Conservation (phyloP, 2,888 invertebrate species). For the Cartodere bifasciata region DNA sequence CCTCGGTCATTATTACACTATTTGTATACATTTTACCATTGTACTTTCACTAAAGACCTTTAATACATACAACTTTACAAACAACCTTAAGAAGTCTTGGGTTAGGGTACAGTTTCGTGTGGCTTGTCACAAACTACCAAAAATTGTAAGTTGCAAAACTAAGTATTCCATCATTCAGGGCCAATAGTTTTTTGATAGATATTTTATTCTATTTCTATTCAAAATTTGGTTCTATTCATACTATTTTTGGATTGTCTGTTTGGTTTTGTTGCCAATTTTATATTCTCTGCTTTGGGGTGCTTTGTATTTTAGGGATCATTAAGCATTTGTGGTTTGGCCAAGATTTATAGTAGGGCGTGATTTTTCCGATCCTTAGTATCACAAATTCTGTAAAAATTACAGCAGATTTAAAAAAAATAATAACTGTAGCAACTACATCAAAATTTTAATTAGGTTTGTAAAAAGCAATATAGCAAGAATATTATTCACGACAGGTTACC, state of each 20-base stretch:
- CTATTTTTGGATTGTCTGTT: too few species aligned
- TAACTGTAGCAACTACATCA: too few species aligned
- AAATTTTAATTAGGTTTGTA: too few species aligned
- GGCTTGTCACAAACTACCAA: neutral
- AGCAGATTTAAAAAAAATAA: too few species aligned
- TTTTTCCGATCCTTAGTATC: too few species aligned
- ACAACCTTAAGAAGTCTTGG: neutral
- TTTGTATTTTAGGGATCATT: neutral
- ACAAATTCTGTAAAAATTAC: too few species aligned
- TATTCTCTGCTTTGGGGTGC: neutral
- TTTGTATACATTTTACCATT: constrained; percentile 32
- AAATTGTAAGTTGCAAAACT: neutral
- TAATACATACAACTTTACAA: constrained; percentile 10
- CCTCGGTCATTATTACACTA: constrained; percentile 33
- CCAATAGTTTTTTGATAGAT: constrained; percentile 21
- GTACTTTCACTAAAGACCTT: constrained; percentile 24
- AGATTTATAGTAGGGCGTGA: constrained; percentile 2
- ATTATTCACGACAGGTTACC: too few species aligned
- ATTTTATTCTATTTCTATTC: constrained; percentile 20
- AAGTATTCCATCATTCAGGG: constrained; percentile 15
- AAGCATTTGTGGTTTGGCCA: neutral
- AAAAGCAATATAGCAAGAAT: too few species aligned
- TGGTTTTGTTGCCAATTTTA: constrained; percentile 10
- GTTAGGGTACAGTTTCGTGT: neutral
- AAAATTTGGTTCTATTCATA: constrained; percentile 15